phyloP scores from a whole-genome alignment of 2,888 invertebrate genomes.

The Oligia strigilis region DNA sequence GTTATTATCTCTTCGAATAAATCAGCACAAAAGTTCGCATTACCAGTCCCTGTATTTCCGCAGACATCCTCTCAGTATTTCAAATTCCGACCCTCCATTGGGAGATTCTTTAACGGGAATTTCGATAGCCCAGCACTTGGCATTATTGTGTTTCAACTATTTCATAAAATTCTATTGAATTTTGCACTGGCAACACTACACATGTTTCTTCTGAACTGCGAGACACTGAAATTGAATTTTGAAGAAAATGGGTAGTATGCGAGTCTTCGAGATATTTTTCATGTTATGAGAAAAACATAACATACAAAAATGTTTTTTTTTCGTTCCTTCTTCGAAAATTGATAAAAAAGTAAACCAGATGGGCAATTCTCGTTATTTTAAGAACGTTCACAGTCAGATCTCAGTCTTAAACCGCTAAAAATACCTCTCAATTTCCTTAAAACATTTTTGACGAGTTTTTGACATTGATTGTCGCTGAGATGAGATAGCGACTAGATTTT shows the following conservation, averaged over 20 bases:
- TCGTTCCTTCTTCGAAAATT: not conserved
- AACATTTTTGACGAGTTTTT: too few species aligned
- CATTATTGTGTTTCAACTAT: conserved; percentile 61
- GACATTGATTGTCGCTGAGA: too few species aligned
- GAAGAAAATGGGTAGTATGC: conserved; percentile 6
- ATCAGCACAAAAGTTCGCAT: not conserved
- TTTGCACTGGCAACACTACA: conserved; percentile 23
- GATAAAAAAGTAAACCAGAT: not conserved
- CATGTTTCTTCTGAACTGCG: conserved; percentile 9
- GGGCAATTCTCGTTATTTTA: too few species aligned
- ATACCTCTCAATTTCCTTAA: too few species aligned
- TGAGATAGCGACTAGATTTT: too few species aligned
- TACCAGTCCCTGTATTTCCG: conserved; percentile 58
- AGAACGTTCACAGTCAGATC: too few species aligned
- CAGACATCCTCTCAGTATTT: conserved; percentile 45
- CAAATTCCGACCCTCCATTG: conserved; percentile 71
- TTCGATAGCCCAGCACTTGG: conserved; percentile 54
- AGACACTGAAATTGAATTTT: conserved; percentile 49
- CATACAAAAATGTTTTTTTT: not conserved
- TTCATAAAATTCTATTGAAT: conserved; percentile 53
- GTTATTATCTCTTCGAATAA: not conserved
- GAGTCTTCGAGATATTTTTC: conserved; percentile 18
- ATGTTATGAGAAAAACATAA: conserved; percentile 6
- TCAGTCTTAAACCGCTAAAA: too few species aligned
- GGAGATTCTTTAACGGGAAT: conserved; percentile 68